A percentile compares a stretch with the other conserved stretches of the same genome.
These are phyloP conservation scores for Anolis apletophallus DNA, from an alignment of 2,797 vertebrate genomes.

Conservation along the genomic window DNA sequence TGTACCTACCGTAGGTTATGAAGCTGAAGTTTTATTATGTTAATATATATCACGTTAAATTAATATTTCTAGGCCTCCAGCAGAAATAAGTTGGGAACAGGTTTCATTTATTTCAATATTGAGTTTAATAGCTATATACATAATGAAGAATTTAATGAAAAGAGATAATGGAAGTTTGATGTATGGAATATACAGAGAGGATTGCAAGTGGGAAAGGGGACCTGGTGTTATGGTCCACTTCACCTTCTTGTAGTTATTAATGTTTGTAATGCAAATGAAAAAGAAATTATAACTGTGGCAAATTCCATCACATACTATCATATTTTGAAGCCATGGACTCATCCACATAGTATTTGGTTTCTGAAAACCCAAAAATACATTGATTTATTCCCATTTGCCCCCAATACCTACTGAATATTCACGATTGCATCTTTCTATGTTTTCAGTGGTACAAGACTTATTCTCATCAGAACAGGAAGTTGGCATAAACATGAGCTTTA, in stretches of 20 bases:
- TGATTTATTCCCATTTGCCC: background rate
- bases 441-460: background rate
- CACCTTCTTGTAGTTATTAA: background rate
- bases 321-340: background rate
- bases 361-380: background rate
- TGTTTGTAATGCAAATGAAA: conserved; percentile 23
- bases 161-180: conserved; percentile 28
- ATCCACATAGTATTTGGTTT: background rate
- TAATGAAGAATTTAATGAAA: conserved; percentile 36
- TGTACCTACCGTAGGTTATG: conserved; percentile 16
- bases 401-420: background rate
- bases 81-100: conserved; percentile 29
- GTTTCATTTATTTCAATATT: conserved; percentile 44
- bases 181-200: background rate
- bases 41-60: conserved; percentile 21
- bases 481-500: too few species aligned
- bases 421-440: conserved; percentile 12
- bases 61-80: conserved; percentile 35
- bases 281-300: background rate
- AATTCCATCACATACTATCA: background rate
- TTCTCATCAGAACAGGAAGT: background rate
- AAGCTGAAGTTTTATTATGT: conserved; percentile 37
- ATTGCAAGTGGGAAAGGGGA: background rate
- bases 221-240: conserved; percentile 23
- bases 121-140: conserved; percentile 29